Conservation (phyloP, 2,888 invertebrate species). For the Heteropelma amictum region DNA sequence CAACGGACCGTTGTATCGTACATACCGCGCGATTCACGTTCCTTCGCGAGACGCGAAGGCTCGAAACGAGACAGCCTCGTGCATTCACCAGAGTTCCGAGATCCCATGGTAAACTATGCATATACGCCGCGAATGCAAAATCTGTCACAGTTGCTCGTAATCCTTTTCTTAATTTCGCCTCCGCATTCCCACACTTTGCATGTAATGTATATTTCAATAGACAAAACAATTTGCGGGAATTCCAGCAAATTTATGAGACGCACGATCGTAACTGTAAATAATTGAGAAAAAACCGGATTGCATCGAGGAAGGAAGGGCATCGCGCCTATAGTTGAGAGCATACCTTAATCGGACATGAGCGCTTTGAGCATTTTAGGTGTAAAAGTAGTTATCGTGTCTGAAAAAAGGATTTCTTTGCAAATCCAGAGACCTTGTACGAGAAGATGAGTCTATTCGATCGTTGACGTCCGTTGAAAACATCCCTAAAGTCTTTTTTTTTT, state of each 20-base stretch:
- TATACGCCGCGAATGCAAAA: slow-evolving; percentile 43
- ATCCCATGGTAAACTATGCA: slow-evolving; percentile 55
- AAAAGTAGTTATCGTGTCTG: no score
- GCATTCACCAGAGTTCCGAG: slow-evolving; percentile 37
- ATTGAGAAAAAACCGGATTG: no score
- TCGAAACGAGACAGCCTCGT: slow-evolving; percentile 36
- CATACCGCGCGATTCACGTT: slow-evolving; percentile 11
- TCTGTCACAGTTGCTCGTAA: slow-evolving; percentile 4
- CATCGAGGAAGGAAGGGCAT: no score
- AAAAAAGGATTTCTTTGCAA: no score
- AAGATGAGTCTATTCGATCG: no score
- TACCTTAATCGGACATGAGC: no score
- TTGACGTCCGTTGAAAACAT: no score
- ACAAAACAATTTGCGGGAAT: neutral
- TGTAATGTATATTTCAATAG: neutral
- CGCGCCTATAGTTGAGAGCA: no score
- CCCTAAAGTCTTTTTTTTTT: no score
- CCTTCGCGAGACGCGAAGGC: slow-evolving; percentile 39
- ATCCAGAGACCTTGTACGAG: no score
- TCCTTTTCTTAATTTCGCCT: slow-evolving; percentile 46
- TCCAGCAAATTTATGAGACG: neutral
- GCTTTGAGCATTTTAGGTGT: no score
- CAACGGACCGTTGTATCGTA: slow-evolving; percentile 13
- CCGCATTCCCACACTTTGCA: slow-evolving; percentile 41
- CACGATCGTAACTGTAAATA: no score